Percentiles rank a stretch among this genome's conserved stretches.
Conservation (phyloP, 2,113 vertebrate species). For the Brachirus orientalis region DNA sequence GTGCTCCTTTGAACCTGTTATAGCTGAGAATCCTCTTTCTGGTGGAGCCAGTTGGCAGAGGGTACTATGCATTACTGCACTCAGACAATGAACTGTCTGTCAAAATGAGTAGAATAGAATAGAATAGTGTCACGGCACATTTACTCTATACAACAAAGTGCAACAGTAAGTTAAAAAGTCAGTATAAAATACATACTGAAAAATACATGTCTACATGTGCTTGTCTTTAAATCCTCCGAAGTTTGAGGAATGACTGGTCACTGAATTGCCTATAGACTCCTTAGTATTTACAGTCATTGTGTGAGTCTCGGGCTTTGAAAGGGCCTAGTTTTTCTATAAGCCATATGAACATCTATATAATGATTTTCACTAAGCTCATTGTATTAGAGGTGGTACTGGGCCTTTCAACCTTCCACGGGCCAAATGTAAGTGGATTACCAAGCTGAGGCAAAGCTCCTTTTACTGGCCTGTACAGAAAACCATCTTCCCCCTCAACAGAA, state of each 20-base stretch:
- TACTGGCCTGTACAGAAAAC: constrained; percentile 37
- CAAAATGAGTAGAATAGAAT: neutral
- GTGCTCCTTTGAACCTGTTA: constrained; percentile 18
- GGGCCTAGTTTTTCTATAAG: too few species aligned
- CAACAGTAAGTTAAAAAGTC: too few species aligned
- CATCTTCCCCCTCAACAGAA: constrained; percentile 28
- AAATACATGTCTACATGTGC: too few species aligned
- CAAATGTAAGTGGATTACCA: constrained; percentile 55
- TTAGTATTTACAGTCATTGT: too few species aligned
- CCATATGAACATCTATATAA: constrained; percentile 33
- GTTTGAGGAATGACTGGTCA: too few species aligned
- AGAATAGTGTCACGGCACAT: too few species aligned
- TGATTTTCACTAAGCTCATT: constrained; percentile 39
- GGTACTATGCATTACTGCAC: neutral
- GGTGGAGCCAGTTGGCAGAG: neutral
- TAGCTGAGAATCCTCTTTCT: neutral
- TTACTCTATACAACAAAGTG: too few species aligned
- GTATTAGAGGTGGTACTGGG: constrained; percentile 32
- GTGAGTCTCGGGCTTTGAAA: too few species aligned
- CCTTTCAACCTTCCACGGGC: constrained; percentile 34
- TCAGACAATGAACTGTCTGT: neutral
- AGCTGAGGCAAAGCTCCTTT: constrained; percentile 18
- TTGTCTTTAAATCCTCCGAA: too few species aligned
- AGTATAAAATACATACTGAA: too few species aligned
- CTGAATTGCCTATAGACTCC: too few species aligned